Percentiles rank a stretch among this genome's conserved stretches.
Evolutionary conservation across 2,113 vertebrate genomes (phyloP).

Genomic region (Tretioscincus oriximinensis): DNA sequence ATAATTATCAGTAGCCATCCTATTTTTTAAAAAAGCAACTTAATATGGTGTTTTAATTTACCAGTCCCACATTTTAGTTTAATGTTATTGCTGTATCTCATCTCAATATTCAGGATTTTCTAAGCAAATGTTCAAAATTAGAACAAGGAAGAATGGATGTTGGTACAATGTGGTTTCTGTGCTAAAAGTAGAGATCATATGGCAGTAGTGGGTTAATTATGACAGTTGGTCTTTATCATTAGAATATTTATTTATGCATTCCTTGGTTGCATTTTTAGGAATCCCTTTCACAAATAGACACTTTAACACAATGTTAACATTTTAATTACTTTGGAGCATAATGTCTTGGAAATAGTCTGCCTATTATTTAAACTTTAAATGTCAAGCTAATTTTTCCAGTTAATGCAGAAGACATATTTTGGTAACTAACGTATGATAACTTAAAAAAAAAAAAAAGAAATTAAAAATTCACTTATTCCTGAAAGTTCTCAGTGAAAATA

Average conservation of each 20-base stretch:
- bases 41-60: not conserved
- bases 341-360: slow-evolving; percentile 48
- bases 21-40: not conserved
- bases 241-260: slow-evolving; percentile 24
- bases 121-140: not conserved
- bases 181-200: not conserved
- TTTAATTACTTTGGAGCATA: slow-evolving; percentile 55
- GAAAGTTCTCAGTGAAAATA: slow-evolving; percentile 3
- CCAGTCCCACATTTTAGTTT: not conserved
- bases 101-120: not conserved
- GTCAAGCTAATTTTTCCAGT: slow-evolving; percentile 56
- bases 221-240: slow-evolving; percentile 25
- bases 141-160: not conserved
- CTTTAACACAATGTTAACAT: slow-evolving; percentile 32
- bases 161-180: not conserved
- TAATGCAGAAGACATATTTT: slow-evolving; percentile 55
- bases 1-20: too few relatives aligned
- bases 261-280: slow-evolving; percentile 20
- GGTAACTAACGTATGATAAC: slow-evolving; percentile 51
- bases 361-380: slow-evolving; percentile 65
- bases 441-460: not conserved
- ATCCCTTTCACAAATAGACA: slow-evolving; percentile 42
- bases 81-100: not conserved
- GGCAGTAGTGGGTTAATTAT: slow-evolving; percentile 17
- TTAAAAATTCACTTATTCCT: slow-evolving; percentile 33